These are phyloP conservation scores for Lasius platythorax DNA, from an alignment of 2,888 invertebrate species.

Conservation along the genomic window DNA sequence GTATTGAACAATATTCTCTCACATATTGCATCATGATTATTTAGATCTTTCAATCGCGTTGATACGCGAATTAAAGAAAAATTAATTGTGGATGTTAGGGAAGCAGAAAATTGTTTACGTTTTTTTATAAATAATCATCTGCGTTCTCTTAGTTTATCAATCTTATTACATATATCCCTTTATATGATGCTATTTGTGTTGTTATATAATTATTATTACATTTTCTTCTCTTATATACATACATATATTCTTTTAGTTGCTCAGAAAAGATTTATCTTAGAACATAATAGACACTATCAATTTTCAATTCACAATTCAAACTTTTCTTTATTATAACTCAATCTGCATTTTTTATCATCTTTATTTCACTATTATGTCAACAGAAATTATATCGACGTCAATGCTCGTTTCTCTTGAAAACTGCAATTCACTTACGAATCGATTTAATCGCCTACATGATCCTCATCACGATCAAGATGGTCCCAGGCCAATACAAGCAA, in stretches of 20 bases:
- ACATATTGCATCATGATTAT: neutral
- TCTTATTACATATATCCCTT: neutral
- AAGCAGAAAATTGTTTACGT: no score
- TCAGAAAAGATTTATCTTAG: neutral
- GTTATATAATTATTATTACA: neutral
- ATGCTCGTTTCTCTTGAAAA: neutral
- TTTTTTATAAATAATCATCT: neutral
- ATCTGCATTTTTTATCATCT: neutral
- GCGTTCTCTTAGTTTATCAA: neutral
- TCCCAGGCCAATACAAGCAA: conserved; percentile 39
- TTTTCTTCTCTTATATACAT: neutral
- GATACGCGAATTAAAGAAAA: neutral
- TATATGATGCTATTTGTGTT: neutral
- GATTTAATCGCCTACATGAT: conserved; percentile 14
- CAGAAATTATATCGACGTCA: neutral
- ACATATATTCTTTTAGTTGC: neutral
- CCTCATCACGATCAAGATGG: neutral
- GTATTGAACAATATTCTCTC: neutral
- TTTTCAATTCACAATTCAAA: neutral
- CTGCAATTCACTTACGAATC: conserved; percentile 39
- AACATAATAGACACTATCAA: neutral
- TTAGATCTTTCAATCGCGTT: conserved; percentile 7
- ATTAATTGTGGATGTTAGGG: neutral
- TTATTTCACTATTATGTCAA: neutral
- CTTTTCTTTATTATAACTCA: neutral